phyloP scores from a whole-genome alignment of 1,140 invertebrate species.

The Leptinotarsa undecemlineata region DNA sequence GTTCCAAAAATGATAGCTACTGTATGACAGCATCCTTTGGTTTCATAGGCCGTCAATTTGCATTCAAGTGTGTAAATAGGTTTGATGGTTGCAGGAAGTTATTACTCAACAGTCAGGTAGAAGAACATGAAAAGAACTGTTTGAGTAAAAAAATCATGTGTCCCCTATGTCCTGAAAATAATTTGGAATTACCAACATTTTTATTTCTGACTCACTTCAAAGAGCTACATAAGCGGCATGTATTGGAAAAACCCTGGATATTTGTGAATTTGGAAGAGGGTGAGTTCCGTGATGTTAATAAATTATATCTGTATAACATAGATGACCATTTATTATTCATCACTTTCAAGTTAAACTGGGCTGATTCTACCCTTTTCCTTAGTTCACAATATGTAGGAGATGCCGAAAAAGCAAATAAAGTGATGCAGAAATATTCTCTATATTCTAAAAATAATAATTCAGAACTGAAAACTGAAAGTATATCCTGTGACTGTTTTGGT shows the following conservation, averaged over 20 bases:
- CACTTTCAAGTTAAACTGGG: no score
- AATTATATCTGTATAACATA: no score
- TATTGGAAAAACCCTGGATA: neutral
- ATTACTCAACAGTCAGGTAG: neutral
- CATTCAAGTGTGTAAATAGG: conserved; percentile 8
- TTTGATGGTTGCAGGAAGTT: conserved; percentile 7
- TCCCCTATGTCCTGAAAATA: neutral
- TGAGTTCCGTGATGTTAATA: no score
- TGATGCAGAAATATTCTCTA: no score
- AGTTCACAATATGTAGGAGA: no score
- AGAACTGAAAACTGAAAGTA: no score
- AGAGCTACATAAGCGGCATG: neutral
- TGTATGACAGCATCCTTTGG: neutral
- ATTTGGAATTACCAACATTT: neutral
- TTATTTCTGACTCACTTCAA: neutral
- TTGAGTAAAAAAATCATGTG: neutral
- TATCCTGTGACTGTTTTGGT: no score
- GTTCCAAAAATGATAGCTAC: neutral
- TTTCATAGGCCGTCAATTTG: neutral
- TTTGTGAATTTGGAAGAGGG: no score
- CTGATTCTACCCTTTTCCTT: no score
- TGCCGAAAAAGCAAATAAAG: no score
- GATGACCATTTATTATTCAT: no score
- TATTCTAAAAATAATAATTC: no score
- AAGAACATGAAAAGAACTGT: neutral